Conservation (phyloP, 2,113 vertebrate genomes). For the Vimba vimba region DNA sequence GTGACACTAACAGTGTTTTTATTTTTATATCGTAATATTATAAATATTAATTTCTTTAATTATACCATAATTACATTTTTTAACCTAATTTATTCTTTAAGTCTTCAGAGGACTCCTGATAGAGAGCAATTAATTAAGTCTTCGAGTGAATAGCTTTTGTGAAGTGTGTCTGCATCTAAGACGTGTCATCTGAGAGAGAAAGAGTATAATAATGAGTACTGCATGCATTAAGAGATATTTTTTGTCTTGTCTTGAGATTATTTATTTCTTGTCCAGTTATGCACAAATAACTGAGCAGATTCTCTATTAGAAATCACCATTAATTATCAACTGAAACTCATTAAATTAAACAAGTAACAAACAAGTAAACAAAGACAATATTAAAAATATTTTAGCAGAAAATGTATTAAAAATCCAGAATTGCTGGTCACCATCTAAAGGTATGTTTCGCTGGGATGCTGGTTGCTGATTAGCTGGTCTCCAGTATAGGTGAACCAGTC, state of each 20-base stretch:
- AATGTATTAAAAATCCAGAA: no score
- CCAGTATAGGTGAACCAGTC: no score
- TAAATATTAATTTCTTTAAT: background rate
- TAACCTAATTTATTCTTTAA: no score
- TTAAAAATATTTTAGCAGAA: no score
- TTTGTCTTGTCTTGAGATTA: no score
- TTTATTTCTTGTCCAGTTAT: background rate
- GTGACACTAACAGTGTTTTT: background rate
- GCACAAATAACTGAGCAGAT: constrained; percentile 7
- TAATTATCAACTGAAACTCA: background rate
- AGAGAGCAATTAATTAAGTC: constrained; percentile 26
- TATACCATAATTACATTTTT: no score
- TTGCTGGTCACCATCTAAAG: no score
- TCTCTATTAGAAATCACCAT: background rate
- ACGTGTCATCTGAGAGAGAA: constrained; percentile 1
- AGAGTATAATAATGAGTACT: background rate
- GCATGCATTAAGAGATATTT: constrained; percentile 17
- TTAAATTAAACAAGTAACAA: background rate
- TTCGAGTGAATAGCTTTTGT: constrained; percentile 7
- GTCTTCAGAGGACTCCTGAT: background rate
- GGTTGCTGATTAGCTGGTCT: no score
- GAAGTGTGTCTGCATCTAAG: background rate
- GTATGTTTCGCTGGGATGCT: no score
- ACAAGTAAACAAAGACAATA: no score
- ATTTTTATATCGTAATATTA: background rate